A percentile compares a stretch with the other conserved stretches of the same genome.
Conservation (phyloP, 2,888 invertebrate species). For the Lypha dubia region DNA sequence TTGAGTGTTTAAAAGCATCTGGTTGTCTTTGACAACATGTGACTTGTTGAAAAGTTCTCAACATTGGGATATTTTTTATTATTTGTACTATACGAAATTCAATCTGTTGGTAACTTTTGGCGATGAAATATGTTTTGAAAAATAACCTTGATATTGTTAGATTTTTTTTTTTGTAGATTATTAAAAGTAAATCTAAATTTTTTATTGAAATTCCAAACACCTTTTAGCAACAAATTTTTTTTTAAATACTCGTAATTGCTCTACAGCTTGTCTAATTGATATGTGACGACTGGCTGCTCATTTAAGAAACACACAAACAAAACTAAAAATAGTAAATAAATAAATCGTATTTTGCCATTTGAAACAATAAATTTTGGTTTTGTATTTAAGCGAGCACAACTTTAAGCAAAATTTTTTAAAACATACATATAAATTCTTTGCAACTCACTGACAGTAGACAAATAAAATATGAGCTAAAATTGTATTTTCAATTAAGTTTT, state of each 20-base stretch:
- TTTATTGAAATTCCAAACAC: constrained; percentile 17
- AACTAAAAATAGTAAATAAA: not conserved
- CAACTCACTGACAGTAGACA: not conserved
- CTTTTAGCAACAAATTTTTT: not conserved
- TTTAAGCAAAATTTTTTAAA: constrained; percentile 7
- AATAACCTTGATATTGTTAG: not conserved
- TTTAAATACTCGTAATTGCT: constrained; percentile 15
- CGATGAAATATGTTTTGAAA: not conserved
- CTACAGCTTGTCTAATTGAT: constrained; percentile 18
- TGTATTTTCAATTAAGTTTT: constrained; percentile 23
- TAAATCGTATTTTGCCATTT: constrained; percentile 34
- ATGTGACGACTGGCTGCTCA: not conserved
- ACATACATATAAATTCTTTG: not conserved
- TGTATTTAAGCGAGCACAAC: constrained; percentile 22
- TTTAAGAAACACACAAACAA: not conserved
- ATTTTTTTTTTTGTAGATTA: not conserved
- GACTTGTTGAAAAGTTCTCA: too few relatives aligned
- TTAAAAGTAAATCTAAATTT: not conserved
- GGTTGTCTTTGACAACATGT: too few relatives aligned
- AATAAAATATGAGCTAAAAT: constrained; percentile 2
- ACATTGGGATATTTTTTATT: too few relatives aligned
- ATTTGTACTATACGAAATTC: too few relatives aligned
- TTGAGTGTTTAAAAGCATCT: too few relatives aligned
- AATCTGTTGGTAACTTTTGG: too few relatives aligned
- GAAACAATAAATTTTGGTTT: constrained; percentile 25